Percentiles rank a stretch among this genome's conserved stretches.
Conservation (phyloP, 2,113 vertebrate genomes). For the Nestor notabilis region DNA sequence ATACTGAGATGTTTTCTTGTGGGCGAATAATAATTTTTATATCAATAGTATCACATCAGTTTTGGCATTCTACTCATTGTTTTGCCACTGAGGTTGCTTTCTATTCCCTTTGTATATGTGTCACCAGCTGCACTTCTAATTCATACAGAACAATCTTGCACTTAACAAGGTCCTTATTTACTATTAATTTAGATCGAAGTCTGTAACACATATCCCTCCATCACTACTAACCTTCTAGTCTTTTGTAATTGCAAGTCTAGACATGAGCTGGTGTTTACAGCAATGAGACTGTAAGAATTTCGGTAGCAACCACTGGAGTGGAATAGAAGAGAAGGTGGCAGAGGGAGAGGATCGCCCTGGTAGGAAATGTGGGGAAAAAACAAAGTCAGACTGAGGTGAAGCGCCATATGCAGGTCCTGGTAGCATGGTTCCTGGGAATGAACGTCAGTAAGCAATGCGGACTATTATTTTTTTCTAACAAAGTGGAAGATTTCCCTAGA, state of each 20-base stretch:
- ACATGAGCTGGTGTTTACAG: background rate
- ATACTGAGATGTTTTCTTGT: background rate
- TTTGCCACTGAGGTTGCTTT: background rate
- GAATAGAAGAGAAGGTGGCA: background rate
- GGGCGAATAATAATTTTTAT: background rate
- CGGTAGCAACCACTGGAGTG: background rate
- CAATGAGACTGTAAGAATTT: background rate
- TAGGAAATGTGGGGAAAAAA: background rate
- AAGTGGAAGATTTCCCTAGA: background rate
- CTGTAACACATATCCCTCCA: background rate
- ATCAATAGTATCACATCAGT: background rate
- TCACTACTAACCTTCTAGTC: background rate
- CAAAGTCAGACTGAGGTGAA: background rate
- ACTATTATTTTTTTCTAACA: background rate
- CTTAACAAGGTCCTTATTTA: background rate
- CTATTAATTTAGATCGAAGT: background rate
- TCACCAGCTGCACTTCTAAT: background rate
- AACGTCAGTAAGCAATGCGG: background rate
- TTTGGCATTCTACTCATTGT: background rate
- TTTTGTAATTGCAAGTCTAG: background rate
- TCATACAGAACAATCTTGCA: background rate
- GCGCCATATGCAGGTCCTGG: rapidly evolving
- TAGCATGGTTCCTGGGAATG: background rate
- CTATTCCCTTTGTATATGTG: background rate
- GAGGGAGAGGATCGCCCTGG: background rate